A percentile compares a stretch with the other conserved stretches of the same genome.
These are phyloP conservation scores for Poecile montanus DNA, from an alignment of 2,797 vertebrate species.

Conservation along the genomic window DNA sequence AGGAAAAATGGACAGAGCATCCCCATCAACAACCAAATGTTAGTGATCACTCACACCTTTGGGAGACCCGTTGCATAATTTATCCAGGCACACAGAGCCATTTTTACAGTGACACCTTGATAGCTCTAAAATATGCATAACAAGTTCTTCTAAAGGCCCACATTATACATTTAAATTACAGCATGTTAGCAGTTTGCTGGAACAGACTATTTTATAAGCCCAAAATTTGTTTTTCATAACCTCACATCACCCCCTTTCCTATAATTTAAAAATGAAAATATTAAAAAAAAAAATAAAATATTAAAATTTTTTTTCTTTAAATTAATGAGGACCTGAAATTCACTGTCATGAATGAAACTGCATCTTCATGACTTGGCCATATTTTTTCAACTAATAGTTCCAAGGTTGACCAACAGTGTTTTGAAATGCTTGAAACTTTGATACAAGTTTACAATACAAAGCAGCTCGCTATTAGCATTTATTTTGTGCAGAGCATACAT, in stretches of 20 bases:
- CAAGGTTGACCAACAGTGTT: background rate
- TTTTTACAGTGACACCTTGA: background rate
- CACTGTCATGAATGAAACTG: background rate
- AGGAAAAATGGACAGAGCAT: background rate
- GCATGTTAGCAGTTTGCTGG: background rate
- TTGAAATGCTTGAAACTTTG: background rate
- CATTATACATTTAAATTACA: background rate
- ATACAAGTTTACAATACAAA: background rate
- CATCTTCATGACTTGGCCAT: background rate
- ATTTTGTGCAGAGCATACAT: background rate
- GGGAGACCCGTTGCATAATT: background rate
- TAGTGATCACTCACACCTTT: background rate
- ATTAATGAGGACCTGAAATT: background rate
- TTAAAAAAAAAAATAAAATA: background rate
- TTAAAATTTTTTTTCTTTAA: background rate
- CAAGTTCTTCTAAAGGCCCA: background rate
- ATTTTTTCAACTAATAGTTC: background rate
- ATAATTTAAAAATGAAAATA: background rate
- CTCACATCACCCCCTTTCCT: background rate
- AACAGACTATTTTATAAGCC: background rate
- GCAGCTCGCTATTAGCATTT: background rate
- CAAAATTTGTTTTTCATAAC: background rate
- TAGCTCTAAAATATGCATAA: constrained; percentile 21
- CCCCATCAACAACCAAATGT: background rate
- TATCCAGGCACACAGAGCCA: background rate